Conservation (phyloP, 2,113 vertebrate genomes). For the Notothenia coriiceps region DNA sequence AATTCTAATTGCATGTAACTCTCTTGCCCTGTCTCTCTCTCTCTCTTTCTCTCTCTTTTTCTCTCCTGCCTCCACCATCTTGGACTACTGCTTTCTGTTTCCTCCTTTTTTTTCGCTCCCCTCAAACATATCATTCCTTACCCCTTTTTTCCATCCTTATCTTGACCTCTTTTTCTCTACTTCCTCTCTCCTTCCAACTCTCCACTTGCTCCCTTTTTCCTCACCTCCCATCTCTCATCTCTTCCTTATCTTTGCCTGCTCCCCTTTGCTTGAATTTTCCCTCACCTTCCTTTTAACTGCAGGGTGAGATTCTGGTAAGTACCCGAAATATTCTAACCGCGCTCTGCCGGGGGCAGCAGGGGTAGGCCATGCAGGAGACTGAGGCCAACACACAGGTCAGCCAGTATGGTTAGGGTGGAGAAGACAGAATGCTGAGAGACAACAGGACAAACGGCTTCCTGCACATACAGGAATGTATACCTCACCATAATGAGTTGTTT, state of each 20-base stretch:
- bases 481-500: slow-evolving; percentile 54
- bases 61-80: slow-evolving; percentile 42
- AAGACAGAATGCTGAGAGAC: slow-evolving; percentile 29
- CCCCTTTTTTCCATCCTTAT: slow-evolving; percentile 11
- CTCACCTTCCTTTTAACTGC: slow-evolving; percentile 78
- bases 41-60: slow-evolving; percentile 9
- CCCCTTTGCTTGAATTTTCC: slow-evolving; percentile 55
- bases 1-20: slow-evolving; percentile 97
- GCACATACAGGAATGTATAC: not conserved
- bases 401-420: slow-evolving; percentile 29
- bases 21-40: slow-evolving; percentile 77
- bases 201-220: not conserved
- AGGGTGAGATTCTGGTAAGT: slow-evolving; percentile 99
- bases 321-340: slow-evolving; percentile 81
- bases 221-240: slow-evolving; percentile 48
- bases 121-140: slow-evolving; percentile 32
- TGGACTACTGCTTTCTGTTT: slow-evolving; percentile 61
- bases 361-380: slow-evolving; percentile 78
- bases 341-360: slow-evolving; percentile 78
- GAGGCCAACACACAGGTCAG: slow-evolving; percentile 67
- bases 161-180: not conserved
- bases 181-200: slow-evolving; percentile 3
- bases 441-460: slow-evolving; percentile 13
- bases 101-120: slow-evolving; percentile 37
- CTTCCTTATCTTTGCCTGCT: slow-evolving; percentile 71